Evolutionary conservation across 2,113 vertebrate species (phyloP).

Genomic region (Prionailurus bengalensis): DNA sequence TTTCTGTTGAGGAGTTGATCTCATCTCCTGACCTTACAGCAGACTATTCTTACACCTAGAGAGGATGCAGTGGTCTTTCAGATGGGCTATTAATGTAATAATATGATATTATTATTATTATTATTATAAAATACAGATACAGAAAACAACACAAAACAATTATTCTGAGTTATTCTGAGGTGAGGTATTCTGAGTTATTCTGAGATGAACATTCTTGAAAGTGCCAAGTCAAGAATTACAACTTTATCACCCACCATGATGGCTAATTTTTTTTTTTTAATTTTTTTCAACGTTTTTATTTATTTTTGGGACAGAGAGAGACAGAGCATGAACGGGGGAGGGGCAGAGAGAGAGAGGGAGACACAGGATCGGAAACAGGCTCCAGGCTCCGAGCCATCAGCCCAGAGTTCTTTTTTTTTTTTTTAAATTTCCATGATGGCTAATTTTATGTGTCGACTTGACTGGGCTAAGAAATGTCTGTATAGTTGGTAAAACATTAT

Average conservation of each 20-base stretch:
- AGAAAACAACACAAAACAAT: not conserved
- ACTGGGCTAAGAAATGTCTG: not conserved
- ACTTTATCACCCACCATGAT: not conserved
- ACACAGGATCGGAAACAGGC: no score
- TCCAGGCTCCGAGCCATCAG: no score
- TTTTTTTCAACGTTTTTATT: no score
- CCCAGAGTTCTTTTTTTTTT: no score
- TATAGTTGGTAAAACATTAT: not conserved
- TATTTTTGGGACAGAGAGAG: no score
- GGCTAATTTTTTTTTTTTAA: slow-evolving; percentile 11
- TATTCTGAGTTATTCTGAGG: not conserved
- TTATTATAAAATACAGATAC: not conserved
- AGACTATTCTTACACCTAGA: not conserved
- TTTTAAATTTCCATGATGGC: not conserved
- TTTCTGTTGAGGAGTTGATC: not conserved
- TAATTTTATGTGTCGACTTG: not conserved
- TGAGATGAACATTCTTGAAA: slow-evolving; percentile 19
- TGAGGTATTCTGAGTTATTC: not conserved
- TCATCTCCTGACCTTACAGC: not conserved
- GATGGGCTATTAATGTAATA: not conserved
- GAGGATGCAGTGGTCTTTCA: not conserved
- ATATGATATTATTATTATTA: not conserved
- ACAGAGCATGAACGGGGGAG: no score
- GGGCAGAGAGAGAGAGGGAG: no score
- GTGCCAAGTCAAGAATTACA: slow-evolving; percentile 2